phyloP scores from a whole-genome alignment of 2,113 vertebrate genomes.

The Syngnathoides biaculeatus region DNA sequence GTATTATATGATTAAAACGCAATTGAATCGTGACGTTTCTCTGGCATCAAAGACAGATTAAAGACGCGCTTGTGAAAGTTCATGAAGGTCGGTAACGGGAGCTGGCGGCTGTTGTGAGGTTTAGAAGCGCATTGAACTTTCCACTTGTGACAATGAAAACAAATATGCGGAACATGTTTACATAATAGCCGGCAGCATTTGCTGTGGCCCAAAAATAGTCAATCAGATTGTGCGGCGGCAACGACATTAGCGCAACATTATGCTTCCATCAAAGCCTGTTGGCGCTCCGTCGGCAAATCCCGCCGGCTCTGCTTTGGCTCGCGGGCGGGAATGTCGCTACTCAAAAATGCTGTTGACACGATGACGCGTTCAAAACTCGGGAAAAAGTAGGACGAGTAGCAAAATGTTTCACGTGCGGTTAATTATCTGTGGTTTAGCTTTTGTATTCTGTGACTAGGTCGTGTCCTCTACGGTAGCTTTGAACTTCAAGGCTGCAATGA shows the following conservation, averaged over 20 bases:
- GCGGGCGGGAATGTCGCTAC: conserved; percentile 41
- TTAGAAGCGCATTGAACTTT: conserved; percentile 37
- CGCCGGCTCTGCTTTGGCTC: conserved; percentile 21
- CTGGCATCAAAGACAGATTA: conserved; percentile 1
- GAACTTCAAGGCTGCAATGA: no score
- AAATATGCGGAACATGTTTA: conserved; percentile 44
- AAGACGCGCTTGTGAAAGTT: not conserved
- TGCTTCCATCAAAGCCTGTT: conserved; percentile 60
- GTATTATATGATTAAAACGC: not conserved
- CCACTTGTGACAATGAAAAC: conserved; percentile 30
- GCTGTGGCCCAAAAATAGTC: conserved; percentile 46
- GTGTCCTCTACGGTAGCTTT: no score
- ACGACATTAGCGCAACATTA: conserved; percentile 65
- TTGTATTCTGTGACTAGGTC: not conserved
- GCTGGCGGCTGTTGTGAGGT: conserved; percentile 19
- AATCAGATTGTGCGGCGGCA: conserved; percentile 59
- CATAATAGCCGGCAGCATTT: conserved; percentile 49
- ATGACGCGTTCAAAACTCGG: conserved; percentile 18
- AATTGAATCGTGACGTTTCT: not conserved
- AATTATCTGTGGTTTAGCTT: not conserved
- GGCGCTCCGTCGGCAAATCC: conserved; percentile 47
- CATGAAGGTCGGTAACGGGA: conserved; percentile 24
- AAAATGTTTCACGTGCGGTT: not conserved
- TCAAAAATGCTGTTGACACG: conserved; percentile 57
- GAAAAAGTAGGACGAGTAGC: conserved; percentile 10